Percentiles rank a stretch among this genome's conserved stretches.
phyloP scores from a whole-genome alignment of 2,888 invertebrate species.

The Microplitis deprimator region DNA sequence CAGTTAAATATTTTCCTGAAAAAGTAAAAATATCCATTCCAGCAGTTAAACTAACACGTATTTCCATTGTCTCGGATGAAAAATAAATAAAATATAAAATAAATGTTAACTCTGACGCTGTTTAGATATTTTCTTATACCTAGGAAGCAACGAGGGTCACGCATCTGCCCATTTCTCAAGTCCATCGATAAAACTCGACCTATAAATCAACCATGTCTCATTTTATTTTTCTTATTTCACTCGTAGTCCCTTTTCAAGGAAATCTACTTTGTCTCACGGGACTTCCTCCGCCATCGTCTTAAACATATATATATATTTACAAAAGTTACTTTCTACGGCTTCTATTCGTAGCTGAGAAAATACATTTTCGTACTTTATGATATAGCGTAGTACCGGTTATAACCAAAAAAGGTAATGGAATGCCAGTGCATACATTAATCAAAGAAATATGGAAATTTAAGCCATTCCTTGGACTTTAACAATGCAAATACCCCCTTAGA shows the following conservation, averaged over 20 bases:
- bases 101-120: background rate
- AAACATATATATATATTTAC: background rate
- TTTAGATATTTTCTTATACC: conserved; percentile 6
- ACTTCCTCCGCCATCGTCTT: background rate
- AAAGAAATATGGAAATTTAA: no score
- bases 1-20: background rate
- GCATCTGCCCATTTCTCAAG: conserved; percentile 40
- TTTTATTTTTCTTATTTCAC: conserved; percentile 11
- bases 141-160: conserved; percentile 25
- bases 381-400: background rate
- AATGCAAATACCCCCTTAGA: background rate
- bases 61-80: conserved; percentile 6
- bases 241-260: background rate
- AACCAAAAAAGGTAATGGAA: background rate
- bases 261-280: background rate
- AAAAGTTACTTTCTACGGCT: background rate
- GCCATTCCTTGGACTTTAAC: no score
- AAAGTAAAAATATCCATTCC: background rate
- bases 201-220: conserved; percentile 29
- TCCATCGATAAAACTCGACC: conserved; percentile 35
- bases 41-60: background rate
- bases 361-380: background rate
- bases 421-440: no score
- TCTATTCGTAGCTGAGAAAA: background rate
- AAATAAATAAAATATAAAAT: conserved; percentile 3